Evolutionary conservation across 2,888 invertebrate species (phyloP).

Genomic region (Cryptosula pallasiana): DNA sequence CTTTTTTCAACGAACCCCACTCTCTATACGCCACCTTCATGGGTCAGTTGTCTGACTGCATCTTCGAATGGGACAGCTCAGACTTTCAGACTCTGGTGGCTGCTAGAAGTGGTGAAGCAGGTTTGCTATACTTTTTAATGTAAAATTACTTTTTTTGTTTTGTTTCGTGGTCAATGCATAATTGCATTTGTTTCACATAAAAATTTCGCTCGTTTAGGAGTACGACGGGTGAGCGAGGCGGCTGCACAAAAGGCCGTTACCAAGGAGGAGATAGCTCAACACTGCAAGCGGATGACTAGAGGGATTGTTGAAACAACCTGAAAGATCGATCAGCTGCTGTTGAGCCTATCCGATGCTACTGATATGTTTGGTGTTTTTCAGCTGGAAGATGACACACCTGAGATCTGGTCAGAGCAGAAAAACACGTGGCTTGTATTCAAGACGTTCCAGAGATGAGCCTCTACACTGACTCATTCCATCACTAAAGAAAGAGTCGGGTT

Average conservation of each 20-base stretch:
- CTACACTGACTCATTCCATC: background rate
- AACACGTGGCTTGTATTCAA: background rate
- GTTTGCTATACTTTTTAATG: too few species aligned
- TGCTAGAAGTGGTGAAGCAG: too few species aligned
- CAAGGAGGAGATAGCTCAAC: background rate
- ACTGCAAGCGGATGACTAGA: background rate
- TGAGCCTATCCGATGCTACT: background rate
- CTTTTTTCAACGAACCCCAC: background rate
- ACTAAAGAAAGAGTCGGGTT: background rate
- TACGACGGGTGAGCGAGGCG: too few species aligned
- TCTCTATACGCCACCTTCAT: background rate
- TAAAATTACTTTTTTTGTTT: too few species aligned
- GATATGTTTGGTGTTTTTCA: background rate
- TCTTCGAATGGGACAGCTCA: background rate
- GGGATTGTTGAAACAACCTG: background rate
- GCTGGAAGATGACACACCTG: background rate
- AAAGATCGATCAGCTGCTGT: background rate
- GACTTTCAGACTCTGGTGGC: background rate
- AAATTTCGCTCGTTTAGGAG: background rate
- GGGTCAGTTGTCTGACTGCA: background rate
- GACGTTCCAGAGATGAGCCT: background rate
- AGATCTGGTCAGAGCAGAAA: background rate
- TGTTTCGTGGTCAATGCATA: too few species aligned
- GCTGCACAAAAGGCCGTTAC: too few species aligned
- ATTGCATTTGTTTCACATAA: too few species aligned